Evolutionary conservation across 2,888 invertebrate species (phyloP).

Genomic region (Cerastoderma edule): DNA sequence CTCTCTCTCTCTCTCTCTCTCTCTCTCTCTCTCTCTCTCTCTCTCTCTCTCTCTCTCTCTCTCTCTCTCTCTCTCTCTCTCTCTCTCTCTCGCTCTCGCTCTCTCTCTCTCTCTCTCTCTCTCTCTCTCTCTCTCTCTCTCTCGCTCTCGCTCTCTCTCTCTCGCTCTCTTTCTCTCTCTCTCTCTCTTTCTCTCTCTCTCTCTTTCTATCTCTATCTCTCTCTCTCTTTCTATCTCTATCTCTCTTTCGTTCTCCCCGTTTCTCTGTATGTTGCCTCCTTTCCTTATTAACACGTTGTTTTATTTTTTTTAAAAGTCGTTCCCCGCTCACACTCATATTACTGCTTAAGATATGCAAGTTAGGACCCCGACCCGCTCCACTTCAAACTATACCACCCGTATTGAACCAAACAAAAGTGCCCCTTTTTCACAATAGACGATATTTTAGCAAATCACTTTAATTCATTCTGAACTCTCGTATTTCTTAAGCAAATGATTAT

Average conservation of each 20-base stretch:
- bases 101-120: background rate
- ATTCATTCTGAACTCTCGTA: no score
- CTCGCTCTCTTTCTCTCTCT: background rate
- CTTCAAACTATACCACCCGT: no score
- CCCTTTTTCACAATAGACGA: no score
- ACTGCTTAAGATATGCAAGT: no score
- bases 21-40: background rate
- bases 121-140: background rate
- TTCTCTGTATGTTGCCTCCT: no score
- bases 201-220: background rate
- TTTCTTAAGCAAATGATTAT: no score
- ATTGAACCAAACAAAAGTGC: no score
- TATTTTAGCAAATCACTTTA: no score
- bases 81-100: background rate
- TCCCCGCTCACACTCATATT: no score
- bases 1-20: background rate
- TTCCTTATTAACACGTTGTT: no score
- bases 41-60: background rate
- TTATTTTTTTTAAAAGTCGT: no score
- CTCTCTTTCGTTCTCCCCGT: background rate
- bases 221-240: background rate
- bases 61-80: background rate
- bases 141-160: background rate
- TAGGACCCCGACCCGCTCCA: no score
- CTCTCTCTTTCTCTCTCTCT: slow-evolving; percentile 1